Conservation (phyloP, 2,888 invertebrate genomes). For the Tortricodes alternella region DNA sequence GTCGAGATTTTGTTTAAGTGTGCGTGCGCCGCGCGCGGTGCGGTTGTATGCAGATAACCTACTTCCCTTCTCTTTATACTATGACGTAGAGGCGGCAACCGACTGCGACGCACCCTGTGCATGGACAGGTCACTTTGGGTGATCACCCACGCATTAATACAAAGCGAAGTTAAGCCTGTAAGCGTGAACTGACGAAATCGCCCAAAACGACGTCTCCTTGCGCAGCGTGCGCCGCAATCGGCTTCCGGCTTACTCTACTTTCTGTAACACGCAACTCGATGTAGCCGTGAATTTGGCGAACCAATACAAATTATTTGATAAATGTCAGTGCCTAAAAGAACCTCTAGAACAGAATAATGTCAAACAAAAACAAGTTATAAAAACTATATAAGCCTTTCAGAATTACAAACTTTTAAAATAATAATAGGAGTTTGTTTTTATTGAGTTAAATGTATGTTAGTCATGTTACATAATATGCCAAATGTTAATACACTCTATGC, state of each 20-base stretch:
- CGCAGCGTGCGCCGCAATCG: no score
- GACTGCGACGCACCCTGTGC: no score
- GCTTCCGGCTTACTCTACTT: constrained; percentile 1
- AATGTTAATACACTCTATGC: constrained; percentile 63
- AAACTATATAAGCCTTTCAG: constrained; percentile 60
- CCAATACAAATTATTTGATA: constrained; percentile 39
- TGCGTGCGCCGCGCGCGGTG: no score
- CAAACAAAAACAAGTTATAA: constrained; percentile 51
- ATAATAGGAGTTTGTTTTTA: constrained; percentile 64
- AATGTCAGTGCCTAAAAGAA: constrained; percentile 73
- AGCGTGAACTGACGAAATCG: no score
- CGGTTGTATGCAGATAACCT: no score
- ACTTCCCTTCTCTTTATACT: no score
- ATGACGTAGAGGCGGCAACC: no score
- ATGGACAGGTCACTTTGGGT: no score
- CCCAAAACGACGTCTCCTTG: no score
- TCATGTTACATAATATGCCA: constrained; percentile 62
- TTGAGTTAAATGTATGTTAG: constrained; percentile 58
- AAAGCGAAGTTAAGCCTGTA: no score
- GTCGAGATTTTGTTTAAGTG: no score
- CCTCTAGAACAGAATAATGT: constrained; percentile 61
- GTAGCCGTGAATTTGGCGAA: constrained; percentile 54
- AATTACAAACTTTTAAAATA: constrained; percentile 54
- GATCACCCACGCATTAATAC: no score
- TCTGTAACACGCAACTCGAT: constrained; percentile 29